Conservation (phyloP, 2,888 invertebrate species). For the Hemistola chrysoprasaria region DNA sequence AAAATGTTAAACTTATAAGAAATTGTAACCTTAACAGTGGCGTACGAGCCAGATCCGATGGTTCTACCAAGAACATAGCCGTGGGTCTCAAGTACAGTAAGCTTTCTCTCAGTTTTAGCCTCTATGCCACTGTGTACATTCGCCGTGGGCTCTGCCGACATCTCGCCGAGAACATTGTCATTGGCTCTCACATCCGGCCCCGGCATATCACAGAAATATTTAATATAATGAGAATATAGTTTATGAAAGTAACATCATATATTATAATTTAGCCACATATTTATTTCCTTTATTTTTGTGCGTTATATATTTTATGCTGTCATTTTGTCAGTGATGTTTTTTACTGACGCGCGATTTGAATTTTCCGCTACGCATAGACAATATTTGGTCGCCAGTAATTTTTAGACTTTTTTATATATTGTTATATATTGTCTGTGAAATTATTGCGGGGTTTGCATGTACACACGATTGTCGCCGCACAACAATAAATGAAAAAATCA, state of each 20-base stretch:
- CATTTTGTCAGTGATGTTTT: conserved; percentile 51
- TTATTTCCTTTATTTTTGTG: conserved; percentile 53
- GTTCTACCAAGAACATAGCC: conserved; percentile 89
- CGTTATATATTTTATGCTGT: conserved; percentile 58
- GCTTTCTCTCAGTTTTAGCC: conserved; percentile 67
- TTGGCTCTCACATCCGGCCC: conserved; percentile 76
- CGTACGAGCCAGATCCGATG: conserved; percentile 92
- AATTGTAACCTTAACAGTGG: conserved; percentile 86
- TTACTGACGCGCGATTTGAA: conserved; percentile 49
- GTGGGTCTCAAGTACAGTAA: conserved; percentile 89
- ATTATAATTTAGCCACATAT: conserved; percentile 65
- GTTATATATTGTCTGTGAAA: too few species aligned
- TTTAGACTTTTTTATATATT: too few species aligned
- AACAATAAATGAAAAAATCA: too few species aligned
- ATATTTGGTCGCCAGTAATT: conserved; percentile 30
- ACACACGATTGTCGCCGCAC: too few species aligned
- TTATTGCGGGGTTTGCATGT: too few species aligned
- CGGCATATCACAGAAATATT: conserved; percentile 76
- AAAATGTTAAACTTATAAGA: background rate
- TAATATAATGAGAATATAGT: conserved; percentile 52
- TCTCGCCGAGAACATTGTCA: conserved; percentile 76
- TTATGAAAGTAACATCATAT: conserved; percentile 65
- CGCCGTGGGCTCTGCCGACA: conserved; percentile 73
- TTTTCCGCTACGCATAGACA: conserved; percentile 36
- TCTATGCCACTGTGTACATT: conserved; percentile 70